phyloP scores from a whole-genome alignment of 2,797 vertebrate genomes.

The Pagetopsis macropterus region DNA sequence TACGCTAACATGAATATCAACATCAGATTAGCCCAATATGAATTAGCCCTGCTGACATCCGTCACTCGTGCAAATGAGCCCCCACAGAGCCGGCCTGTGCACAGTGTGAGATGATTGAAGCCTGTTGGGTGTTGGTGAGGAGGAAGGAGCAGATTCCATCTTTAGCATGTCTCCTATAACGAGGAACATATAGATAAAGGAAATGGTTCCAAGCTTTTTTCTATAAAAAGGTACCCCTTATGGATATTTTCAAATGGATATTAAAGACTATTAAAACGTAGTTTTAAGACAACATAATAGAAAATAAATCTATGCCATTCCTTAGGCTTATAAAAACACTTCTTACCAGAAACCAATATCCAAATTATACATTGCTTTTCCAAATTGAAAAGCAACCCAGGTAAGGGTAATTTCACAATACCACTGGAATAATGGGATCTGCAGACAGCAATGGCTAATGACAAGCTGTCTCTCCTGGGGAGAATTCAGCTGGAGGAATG shows the following conservation, averaged over 20 bases:
- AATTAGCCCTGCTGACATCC: conserved; percentile 34
- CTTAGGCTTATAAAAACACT: not conserved
- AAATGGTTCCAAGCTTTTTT: not conserved
- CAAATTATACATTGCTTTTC: not conserved
- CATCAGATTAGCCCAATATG: conserved; percentile 45
- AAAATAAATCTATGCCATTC: not conserved
- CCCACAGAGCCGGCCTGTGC: conserved; percentile 19
- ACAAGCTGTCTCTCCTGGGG: conserved; percentile 1
- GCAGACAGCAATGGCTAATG: not conserved
- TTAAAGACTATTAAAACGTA: not conserved
- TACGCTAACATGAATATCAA: conserved; percentile 21
- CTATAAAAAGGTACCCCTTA: not conserved
- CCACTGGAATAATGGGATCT: not conserved
- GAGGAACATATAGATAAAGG: not conserved
- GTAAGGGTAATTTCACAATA: conserved; percentile 3
- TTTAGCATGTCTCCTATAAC: not conserved
- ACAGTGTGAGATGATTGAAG: conserved; percentile 33
- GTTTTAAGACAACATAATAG: not conserved
- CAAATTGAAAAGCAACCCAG: not conserved
- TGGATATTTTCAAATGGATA: not conserved
- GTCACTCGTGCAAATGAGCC: conserved; percentile 24
- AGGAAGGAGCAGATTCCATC: conserved; percentile 36
- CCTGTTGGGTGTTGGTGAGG: not conserved
- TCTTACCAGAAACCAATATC: not conserved
- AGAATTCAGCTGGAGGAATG: conserved; percentile 1